Evolutionary conservation across 2,113 vertebrate genomes (phyloP).

Genomic region (Phodopus roborovskii): DNA sequence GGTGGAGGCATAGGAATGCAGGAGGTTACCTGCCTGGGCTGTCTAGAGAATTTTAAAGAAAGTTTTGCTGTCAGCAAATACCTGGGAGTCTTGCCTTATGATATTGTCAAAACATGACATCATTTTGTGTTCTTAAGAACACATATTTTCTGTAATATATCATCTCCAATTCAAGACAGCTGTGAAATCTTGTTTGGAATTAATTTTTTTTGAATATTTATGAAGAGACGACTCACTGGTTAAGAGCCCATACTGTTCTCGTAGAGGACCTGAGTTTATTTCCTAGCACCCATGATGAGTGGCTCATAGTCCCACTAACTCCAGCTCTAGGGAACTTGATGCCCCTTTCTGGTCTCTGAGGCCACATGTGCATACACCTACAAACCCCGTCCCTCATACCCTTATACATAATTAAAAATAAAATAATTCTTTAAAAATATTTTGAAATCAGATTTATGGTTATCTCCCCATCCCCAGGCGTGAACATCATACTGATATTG

Average conservation of each 20-base stretch:
- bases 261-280: background rate
- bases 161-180: background rate
- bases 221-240: background rate
- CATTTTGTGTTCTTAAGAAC: constrained; percentile 15
- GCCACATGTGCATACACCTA: background rate
- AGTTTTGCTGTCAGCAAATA: background rate
- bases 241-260: background rate
- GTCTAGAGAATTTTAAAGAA: background rate
- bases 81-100: background rate
- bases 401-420: background rate
- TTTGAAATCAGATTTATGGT: background rate
- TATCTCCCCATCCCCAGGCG: fast-evolving
- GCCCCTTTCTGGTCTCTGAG: background rate
- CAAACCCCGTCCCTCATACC: background rate
- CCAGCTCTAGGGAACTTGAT: background rate
- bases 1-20: background rate
- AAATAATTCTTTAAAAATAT: background rate
- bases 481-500: background rate
- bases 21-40: background rate
- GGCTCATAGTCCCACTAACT: background rate
- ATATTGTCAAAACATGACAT: background rate
- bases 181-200: background rate
- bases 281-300: background rate
- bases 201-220: background rate
- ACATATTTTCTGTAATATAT: background rate